phyloP scores from a whole-genome alignment of 2,888 invertebrate genomes.

The Myopa tessellatipennis region DNA sequence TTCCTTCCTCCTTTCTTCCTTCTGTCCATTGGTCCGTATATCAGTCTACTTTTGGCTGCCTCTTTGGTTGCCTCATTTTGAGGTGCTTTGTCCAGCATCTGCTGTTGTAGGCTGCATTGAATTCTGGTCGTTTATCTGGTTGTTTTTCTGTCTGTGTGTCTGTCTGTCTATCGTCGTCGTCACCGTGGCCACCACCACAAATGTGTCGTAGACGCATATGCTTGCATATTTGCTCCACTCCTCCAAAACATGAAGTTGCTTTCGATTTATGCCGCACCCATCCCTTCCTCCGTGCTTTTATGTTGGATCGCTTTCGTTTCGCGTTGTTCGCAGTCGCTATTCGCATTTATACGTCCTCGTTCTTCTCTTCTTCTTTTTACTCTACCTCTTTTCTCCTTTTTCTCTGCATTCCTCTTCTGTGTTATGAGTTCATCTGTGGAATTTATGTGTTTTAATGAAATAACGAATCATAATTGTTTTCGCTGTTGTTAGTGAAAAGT shows the following conservation, averaged over 20 bases:
- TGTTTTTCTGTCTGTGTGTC: neutral
- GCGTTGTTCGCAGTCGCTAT: neutral
- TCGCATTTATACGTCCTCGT: neutral
- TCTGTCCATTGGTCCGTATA: neutral
- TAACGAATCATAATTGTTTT: slow-evolving; percentile 50
- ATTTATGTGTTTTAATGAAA: slow-evolving; percentile 43
- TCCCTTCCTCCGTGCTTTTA: neutral
- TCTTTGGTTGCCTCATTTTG: neutral
- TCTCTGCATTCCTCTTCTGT: slow-evolving; percentile 12
- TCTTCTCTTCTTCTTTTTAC: neutral
- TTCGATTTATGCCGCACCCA: neutral
- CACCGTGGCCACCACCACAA: slow-evolving; percentile 1
- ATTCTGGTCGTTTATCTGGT: neutral
- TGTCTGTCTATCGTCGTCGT: slow-evolving; percentile 3
- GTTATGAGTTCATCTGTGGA: slow-evolving; percentile 25
- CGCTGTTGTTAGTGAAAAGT: slow-evolving; percentile 30
- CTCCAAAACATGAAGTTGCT: neutral
- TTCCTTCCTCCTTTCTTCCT: neutral
- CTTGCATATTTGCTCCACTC: neutral
- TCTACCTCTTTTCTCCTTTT: neutral
- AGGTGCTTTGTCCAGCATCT: neutral
- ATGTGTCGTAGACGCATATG: slow-evolving; percentile 30
- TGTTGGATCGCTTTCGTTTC: neutral
- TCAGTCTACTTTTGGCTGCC: neutral
- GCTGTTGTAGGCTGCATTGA: slow-evolving; percentile 9